Conservation (phyloP, 2,888 invertebrate genomes). For the Elgonia sp. region DNA sequence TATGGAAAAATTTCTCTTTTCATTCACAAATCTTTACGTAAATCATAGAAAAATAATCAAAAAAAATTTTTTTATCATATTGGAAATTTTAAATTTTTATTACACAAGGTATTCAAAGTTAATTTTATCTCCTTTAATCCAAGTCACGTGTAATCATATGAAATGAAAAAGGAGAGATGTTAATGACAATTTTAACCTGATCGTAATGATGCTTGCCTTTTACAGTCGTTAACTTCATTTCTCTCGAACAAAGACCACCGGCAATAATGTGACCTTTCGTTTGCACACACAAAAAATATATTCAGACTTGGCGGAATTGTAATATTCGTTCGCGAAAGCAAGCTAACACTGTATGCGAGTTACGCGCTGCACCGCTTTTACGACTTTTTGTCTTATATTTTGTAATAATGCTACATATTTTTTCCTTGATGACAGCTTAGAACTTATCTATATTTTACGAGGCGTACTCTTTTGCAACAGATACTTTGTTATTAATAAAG, state of each 20-base stretch:
- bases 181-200: conserved; percentile 55
- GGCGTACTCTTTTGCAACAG: conserved; percentile 9
- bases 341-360: conserved; percentile 32
- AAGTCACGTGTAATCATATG: conserved; percentile 38
- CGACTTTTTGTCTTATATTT: conserved; percentile 43
- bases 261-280: conserved; percentile 65
- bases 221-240: conserved; percentile 59
- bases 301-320: conserved; percentile 56
- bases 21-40: too few species aligned
- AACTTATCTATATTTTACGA: conserved; percentile 54
- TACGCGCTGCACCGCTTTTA: conserved; percentile 23
- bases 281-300: conserved; percentile 57
- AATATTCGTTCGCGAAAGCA: conserved; percentile 39
- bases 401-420: conserved; percentile 45
- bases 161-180: conserved; percentile 16
- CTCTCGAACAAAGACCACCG: conserved; percentile 61
- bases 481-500: neutral
- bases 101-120: neutral
- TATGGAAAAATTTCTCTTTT: too few species aligned
- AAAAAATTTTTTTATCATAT: neutral
- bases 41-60: neutral
- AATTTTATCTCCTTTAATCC: neutral
- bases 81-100: neutral
- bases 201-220: conserved; percentile 67
- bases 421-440: conserved; percentile 32